Evolutionary conservation across 1,140 invertebrate genomes (phyloP).

Genomic region (Ditylenchus dipsaci): DNA sequence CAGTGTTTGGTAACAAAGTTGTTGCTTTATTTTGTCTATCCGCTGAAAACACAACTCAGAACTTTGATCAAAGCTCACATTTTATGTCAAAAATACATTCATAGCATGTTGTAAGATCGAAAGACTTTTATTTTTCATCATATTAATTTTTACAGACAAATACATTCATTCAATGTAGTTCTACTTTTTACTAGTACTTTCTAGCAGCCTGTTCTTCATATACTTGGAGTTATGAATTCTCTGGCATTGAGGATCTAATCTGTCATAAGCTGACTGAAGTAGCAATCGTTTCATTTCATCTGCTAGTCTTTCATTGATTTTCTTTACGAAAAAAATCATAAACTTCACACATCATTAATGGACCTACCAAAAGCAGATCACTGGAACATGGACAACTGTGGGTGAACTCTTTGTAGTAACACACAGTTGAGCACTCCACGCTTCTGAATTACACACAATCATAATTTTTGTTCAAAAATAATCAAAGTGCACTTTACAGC

Average conservation of each 20-base stretch:
- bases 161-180: no score
- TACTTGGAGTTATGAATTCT: constrained; percentile 30
- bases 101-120: no score
- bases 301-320: constrained; percentile 39
- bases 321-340: constrained; percentile 15
- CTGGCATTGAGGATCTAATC: constrained; percentile 23
- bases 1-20: no score
- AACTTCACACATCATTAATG: not conserved
- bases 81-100: no score
- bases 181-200: not conserved
- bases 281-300: constrained; percentile 45
- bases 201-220: constrained; percentile 48
- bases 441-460: constrained; percentile 21
- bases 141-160: no score
- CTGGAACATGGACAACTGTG: constrained; percentile 40
- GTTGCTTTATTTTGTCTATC: no score
- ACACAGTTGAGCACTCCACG: constrained; percentile 49
- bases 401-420: constrained; percentile 48
- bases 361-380: constrained; percentile 42
- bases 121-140: no score
- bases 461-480: no score
- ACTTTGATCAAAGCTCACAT: no score
- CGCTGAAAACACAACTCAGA: no score
- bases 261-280: constrained; percentile 20
- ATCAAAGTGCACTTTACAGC: no score